Base-by-base conservation (phyloP, 2,113 vertebrate genomes). In the Gracilinanus agilis region DNA sequence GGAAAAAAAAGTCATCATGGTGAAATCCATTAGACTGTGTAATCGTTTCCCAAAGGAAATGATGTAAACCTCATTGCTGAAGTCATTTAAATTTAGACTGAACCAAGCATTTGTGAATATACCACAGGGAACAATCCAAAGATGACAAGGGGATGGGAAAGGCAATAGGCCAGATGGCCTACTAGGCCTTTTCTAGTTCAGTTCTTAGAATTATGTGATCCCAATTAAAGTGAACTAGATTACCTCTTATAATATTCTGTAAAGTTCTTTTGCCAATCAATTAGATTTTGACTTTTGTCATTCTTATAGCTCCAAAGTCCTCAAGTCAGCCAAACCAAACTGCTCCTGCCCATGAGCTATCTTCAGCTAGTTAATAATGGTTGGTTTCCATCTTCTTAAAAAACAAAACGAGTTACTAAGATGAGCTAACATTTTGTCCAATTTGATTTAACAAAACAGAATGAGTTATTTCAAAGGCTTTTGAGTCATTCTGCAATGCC, bases 191-290 rank as follows among this genome's bases (percentile, higher is more conserved):
- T 94, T 93, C 49, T 91, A 96, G 54, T 49, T 92, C 92, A 94
- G 96, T 95, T 96, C 90, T 95, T 91, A 89, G 94, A 90, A 89
- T 55, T 95, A 67, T 91, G 56, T 44, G 93, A 34, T 93, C 94
- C 95, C 97, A 96, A 97, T 97, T 97, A 96, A 98, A 98, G 94
- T 90, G 95, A 96, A 93, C 94, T 89, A 34, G 95, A 96, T 92
- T 95, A 91, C 94, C 58, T 92, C 25, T 97, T 96, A 97, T 90
- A 94, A 88, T 88, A 92, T 93, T 95, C 94, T 75, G 54, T 91
- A 92, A 93, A 89, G 90, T 93, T 55, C 90, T 88, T n/a, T 44
- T 89, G 56, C 89, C 95, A 89, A 88, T 89, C 93, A 27, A 19
- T 3, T 23, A 6, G 21, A 49, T 5, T 55, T 49, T 24, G 3